These are phyloP conservation scores for Campylorhamphus procurvoides DNA, from an alignment of 2,113 vertebrate species.

Conservation along the genomic window DNA sequence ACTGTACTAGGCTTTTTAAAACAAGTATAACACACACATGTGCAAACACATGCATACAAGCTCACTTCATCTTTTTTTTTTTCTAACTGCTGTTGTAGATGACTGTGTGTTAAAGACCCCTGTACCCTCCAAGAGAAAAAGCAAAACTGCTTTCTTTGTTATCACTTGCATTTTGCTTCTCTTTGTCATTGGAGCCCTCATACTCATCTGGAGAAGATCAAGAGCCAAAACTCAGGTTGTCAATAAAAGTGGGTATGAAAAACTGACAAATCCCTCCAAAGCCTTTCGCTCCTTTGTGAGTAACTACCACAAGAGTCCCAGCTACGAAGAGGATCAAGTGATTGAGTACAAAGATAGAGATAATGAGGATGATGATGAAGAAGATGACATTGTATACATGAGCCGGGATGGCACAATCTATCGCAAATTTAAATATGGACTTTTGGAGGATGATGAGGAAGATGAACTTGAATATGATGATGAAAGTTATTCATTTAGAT, in stretches of 20 bases:
- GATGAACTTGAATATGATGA: constrained; percentile 92
- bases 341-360: constrained; percentile 84
- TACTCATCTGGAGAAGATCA: constrained; percentile 78
- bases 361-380: constrained; percentile 54
- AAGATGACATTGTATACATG: constrained; percentile 95
- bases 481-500: constrained; percentile 86
- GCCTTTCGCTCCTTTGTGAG: constrained; percentile 42
- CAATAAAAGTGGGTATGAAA: constrained; percentile 78
- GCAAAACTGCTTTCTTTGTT: constrained; percentile 53
- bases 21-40: neutral
- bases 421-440: constrained; percentile 88
- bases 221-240: constrained; percentile 53
- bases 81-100: constrained; percentile 62
- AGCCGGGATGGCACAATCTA: constrained; percentile 90
- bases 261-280: constrained; percentile 74
- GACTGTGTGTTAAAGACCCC: constrained; percentile 79
- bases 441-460: constrained; percentile 84
- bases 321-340: constrained; percentile 77
- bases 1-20: neutral
- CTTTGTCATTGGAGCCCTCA: constrained; percentile 67
- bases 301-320: constrained; percentile 61
- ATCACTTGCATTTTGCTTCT: constrained; percentile 74
- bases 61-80: neutral
- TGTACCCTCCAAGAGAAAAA: neutral
- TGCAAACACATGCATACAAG: neutral